Evolutionary conservation across 2,888 invertebrate genomes (phyloP).

Genomic region (Gisinianus flammeolus): DNA sequence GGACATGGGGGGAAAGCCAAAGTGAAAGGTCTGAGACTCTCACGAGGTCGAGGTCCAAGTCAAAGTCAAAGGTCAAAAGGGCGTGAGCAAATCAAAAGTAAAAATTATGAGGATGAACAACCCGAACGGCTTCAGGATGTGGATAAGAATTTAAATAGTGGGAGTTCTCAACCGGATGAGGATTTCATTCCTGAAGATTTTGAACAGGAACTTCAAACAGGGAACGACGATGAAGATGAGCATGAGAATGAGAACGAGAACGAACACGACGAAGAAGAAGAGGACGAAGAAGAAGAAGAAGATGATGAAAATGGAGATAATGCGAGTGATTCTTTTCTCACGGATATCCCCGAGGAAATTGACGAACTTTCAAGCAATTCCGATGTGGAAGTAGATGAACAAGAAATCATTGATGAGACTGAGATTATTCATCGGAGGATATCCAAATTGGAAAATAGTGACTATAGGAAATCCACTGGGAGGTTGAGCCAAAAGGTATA

Average conservation of each 20-base stretch:
- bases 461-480: neutral
- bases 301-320: neutral
- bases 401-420: conserved; percentile 10
- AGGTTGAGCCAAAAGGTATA: neutral
- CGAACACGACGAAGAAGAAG: neutral
- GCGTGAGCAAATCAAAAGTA: too few species aligned
- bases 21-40: too few species aligned
- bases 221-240: neutral
- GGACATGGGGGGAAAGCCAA: neutral
- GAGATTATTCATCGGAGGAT: conserved; percentile 17
- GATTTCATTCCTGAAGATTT: conserved; percentile 5
- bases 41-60: too few species aligned
- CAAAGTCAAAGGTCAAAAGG: too few species aligned
- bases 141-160: neutral
- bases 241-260: neutral
- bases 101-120: too few species aligned
- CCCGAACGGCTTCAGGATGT: neutral
- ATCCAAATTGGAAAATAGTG: neutral
- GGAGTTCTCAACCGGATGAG: neutral
- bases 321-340: conserved; percentile 9
- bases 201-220: neutral
- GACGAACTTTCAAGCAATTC: neutral
- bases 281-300: neutral
- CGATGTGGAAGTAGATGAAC: neutral
- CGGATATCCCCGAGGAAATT: neutral